These are phyloP conservation scores for Prunella fulvescens DNA, from an alignment of 2,113 vertebrate genomes.

Conservation along the genomic window DNA sequence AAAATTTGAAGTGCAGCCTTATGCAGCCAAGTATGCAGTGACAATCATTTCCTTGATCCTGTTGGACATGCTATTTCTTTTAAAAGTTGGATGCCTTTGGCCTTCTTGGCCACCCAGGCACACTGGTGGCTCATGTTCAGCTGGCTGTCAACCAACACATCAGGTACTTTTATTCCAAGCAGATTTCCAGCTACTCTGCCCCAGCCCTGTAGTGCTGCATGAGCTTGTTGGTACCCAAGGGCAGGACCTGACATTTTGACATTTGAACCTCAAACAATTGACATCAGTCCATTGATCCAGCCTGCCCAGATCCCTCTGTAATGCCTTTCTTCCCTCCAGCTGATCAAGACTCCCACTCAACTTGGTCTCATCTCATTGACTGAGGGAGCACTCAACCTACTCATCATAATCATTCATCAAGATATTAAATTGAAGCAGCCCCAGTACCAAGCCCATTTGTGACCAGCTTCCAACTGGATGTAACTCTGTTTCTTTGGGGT, in stretches of 20 bases:
- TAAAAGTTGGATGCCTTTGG: no score
- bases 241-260: background rate
- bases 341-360: background rate
- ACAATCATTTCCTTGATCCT: background rate
- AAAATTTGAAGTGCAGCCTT: background rate
- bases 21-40: background rate
- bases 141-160: background rate
- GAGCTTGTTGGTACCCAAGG: background rate
- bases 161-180: background rate
- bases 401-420: background rate
- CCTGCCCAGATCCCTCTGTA: background rate
- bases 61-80: background rate
- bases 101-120: background rate
- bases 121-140: background rate
- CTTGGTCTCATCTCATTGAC: background rate
- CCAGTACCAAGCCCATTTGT: background rate
- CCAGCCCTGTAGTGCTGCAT: background rate
- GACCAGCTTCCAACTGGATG: background rate
- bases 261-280: background rate
- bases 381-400: rapidly evolving
- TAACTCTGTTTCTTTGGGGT: background rate
- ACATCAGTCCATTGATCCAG: rapidly evolving
- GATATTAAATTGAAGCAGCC: background rate
- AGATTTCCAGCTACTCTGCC: background rate
- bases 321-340: background rate